Conservation (phyloP, 2,113 vertebrate genomes). For the Pseudopodoces humilis region DNA sequence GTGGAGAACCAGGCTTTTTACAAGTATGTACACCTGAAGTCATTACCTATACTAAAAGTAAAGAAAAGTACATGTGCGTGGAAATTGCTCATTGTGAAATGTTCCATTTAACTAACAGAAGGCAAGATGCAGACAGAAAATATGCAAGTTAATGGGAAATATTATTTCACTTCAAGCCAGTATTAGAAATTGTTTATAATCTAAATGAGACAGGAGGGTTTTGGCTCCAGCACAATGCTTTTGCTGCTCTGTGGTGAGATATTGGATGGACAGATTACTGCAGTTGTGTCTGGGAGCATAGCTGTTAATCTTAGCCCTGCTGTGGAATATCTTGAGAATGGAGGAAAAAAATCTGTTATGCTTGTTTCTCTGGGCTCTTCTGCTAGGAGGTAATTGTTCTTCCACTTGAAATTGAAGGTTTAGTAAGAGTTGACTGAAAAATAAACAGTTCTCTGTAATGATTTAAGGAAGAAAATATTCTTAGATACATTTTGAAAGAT, state of each 20-base stretch:
- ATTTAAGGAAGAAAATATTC: not conserved
- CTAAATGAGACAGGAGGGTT: not conserved
- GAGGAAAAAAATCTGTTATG: not conserved
- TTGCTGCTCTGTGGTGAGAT: not conserved
- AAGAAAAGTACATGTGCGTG: not conserved
- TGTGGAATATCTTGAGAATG: not conserved
- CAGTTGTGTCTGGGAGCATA: not conserved
- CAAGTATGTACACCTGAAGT: constrained; percentile 83
- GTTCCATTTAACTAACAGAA: not conserved
- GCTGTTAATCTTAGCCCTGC: not conserved
- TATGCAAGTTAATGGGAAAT: not conserved
- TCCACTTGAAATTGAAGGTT: not conserved
- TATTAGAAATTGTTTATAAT: not conserved
- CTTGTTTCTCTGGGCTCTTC: not conserved
- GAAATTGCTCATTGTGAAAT: not conserved
- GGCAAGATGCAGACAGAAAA: not conserved
- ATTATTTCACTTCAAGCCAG: not conserved
- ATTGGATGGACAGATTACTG: not conserved
- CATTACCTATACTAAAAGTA: not conserved
- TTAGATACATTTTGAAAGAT: not conserved
- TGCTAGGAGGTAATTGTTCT: not conserved
- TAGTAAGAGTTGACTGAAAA: not conserved
- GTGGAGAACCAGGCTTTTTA: constrained; percentile 99
- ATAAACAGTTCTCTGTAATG: not conserved
- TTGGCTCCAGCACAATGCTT: not conserved